Evolutionary conservation across 2,113 vertebrate genomes (phyloP), one percentile per base, ranked within the genome.

Genomic region (Lophius piscatorius): DNA sequence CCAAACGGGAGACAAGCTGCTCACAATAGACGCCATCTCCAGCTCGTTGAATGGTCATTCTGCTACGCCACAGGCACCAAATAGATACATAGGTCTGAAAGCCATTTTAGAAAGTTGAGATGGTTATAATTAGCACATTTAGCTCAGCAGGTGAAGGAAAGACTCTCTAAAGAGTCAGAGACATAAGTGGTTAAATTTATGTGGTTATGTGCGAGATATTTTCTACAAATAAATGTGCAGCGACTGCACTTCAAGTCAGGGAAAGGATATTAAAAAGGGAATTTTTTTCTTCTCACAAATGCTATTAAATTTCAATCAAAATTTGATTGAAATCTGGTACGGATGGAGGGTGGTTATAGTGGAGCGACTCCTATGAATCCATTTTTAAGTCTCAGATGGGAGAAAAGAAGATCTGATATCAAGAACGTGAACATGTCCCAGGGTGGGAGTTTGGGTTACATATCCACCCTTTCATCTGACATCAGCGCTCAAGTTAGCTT

Each of bases 401-500:
- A 71, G 41, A 28, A 39, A 63, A 54, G 47, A 57, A 63, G 74
- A 78, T 81, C 79, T 64, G 52, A 81, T 84, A 74, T 57, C 81
- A 47, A 68, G 78, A 82, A 77, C 70, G 78, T 76, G 76, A 80
- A 88, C 80, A 79, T 54, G 74, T 87, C 83, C 83, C 88, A 21
- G 7, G 68, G 67, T 23, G 57, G 68, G 62, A 70, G 87, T 82
- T 87, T 80, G 47, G 61, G 79, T 90, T 87, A 85, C 88, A 87
- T 74, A 82, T 71, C 82, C 76, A 57, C 21, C 56, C 64, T 84
- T 84, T 85, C 70, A 83, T 87, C 79, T 83, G 82, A 85, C 88
- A 87, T 87, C 79, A 87, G 71, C 22, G 54, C 80, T 80, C 62
- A 60, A 71, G 71, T 83, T 77, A 80, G 81, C 69, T 80, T 67